Conservation (phyloP, 1,140 invertebrate genomes). For the Rhynchophorus ferrugineus region DNA sequence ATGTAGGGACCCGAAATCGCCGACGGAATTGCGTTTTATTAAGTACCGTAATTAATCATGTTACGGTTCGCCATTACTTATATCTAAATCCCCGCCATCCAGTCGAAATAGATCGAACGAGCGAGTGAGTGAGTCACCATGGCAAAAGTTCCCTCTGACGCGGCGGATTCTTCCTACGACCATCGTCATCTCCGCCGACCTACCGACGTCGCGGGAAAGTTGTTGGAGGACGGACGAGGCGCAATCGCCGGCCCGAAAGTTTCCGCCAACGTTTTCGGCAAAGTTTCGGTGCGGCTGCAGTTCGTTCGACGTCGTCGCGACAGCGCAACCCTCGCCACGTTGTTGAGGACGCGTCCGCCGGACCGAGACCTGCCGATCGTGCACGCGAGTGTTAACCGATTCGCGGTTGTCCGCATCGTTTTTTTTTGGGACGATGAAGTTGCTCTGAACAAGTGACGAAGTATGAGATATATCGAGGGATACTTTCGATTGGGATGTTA, state of each 20-base stretch:
- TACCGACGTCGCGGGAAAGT: constrained; percentile 5
- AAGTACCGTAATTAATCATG: no score
- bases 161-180: no score
- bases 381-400: no score
- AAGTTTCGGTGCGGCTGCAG: constrained; percentile 16
- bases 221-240: constrained; percentile 8
- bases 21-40: no score
- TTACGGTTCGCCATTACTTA: no score
- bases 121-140: no score
- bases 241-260: constrained; percentile 17
- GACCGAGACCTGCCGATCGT: background rate
- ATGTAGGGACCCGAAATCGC: no score
- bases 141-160: no score
- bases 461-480: constrained; percentile 6
- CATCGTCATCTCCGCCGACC: no score
- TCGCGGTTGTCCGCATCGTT: no score
- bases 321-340: background rate
- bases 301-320: constrained; percentile 7
- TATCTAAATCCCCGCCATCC: no score
- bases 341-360: background rate
- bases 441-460: background rate
- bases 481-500: constrained; percentile 5
- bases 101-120: no score
- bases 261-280: constrained; percentile 14
- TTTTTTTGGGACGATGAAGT: background rate